phyloP scores from a whole-genome alignment of 2,888 invertebrate species.

The Blera fallax region DNA sequence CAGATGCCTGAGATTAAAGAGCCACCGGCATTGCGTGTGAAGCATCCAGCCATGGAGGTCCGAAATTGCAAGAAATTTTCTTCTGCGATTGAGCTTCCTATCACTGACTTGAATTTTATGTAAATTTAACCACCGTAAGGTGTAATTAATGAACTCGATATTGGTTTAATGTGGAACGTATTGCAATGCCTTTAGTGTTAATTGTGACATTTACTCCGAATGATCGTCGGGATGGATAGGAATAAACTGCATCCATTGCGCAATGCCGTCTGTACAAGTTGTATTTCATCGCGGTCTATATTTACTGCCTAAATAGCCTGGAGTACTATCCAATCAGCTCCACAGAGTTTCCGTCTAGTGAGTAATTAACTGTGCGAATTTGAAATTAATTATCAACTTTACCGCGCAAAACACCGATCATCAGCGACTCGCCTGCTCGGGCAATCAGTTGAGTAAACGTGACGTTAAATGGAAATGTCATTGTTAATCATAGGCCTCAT shows the following conservation, averaged over 20 bases:
- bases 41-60: neutral
- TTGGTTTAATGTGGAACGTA: conserved; percentile 9
- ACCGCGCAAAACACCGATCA: conserved; percentile 9
- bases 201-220: conserved; percentile 21
- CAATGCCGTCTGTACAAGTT: neutral
- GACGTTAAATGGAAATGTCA: conserved; percentile 58
- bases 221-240: neutral
- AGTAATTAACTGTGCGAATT: conserved; percentile 48
- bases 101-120: conserved; percentile 21
- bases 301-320: neutral
- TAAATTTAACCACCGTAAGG: conserved; percentile 1
- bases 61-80: neutral
- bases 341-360: neutral
- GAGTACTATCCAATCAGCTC: neutral
- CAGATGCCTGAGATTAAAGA: conserved; percentile 41
- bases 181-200: neutral
- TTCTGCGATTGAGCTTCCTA: neutral
- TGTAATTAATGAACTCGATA: neutral
- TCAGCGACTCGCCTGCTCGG: neutral
- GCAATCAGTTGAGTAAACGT: conserved; percentile 3
- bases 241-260: neutral
- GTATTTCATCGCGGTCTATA: neutral
- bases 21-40: conserved; percentile 10
- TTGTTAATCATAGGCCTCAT: conserved; percentile 52
- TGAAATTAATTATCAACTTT: conserved; percentile 40